Base-by-base conservation (phyloP, 2,888 invertebrate genomes). In the Molorchus minor region DNA sequence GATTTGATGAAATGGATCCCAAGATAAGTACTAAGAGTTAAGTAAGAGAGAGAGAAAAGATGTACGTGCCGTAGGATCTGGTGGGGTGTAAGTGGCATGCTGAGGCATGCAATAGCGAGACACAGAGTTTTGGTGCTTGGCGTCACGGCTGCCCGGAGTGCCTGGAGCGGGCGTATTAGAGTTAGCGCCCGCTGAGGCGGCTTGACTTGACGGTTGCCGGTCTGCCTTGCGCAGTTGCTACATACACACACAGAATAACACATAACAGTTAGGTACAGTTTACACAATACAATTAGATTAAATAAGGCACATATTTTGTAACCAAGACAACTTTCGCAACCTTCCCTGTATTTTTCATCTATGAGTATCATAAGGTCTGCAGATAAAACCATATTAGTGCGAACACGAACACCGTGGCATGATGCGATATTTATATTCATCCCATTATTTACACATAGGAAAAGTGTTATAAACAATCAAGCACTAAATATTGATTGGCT, bases 61-160 rank as follows among this genome's bases (percentile, higher is more conserved):
- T 75, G 82, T 85, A 85, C 85, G 83, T 85, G 85, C 85, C 85
- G 84, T 85, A 79, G 83, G 84, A 78, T 84, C 84, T 71, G 84
- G 84, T 81, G 84, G 82, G 78, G 83, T 84, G 82, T 84, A 85
- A 78, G 83, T 83, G 73, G 85, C 84, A 83, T 85, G 84, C 80
- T 83, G 83, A 77, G 84, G 84, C 85, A 85, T 85, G 82, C 85
- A 85, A 81, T 84, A 85, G 78, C 84, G 84, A 79, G 82, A 85
- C 80, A 80, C 80, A 80, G 80, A 79, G 77, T 78, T 79, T 77
- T 77, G 76, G 78, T 79, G 81, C 78, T 79, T 79, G 77, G 79
- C 79, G 71, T 80, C 80, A 71, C 79, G 79, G 75, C 80, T 77
- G 67, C 79, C 78, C 68, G 81, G 80, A 73, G 78, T 75, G 73